Conservation (phyloP, 1,140 invertebrate species). For the Lerema accius region DNA sequence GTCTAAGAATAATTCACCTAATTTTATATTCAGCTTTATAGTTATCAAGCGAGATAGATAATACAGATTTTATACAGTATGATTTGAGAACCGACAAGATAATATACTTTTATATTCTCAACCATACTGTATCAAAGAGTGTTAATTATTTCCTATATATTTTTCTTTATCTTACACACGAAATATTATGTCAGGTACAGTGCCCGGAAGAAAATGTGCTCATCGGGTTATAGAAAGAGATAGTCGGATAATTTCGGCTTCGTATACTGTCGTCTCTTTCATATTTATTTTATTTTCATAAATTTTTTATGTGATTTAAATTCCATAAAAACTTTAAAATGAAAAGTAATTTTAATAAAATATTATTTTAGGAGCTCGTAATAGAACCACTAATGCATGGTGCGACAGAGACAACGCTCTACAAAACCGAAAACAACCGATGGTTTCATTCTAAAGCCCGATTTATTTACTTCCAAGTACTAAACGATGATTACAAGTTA, state of each 20-base stretch:
- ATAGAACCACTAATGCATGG: neutral
- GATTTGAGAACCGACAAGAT: conserved; percentile 4
- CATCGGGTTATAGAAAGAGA: neutral
- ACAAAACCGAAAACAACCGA: neutral
- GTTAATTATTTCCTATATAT: conserved; percentile 5
- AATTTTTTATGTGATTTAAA: too few relatives aligned
- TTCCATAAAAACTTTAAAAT: too few relatives aligned
- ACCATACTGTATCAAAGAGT: conserved; percentile 9
- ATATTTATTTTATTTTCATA: too few relatives aligned
- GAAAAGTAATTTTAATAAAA: too few relatives aligned
- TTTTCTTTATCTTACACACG: conserved; percentile 19
- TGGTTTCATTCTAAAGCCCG: neutral
- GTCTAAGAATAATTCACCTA: conserved; percentile 28
- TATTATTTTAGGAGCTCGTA: neutral
- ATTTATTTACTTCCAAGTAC: neutral
- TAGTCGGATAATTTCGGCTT: neutral
- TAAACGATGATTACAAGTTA: neutral
- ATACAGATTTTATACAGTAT: conserved; percentile 29
- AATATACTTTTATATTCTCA: neutral
- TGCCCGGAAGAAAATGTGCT: neutral
- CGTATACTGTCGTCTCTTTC: neutral
- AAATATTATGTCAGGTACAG: conserved; percentile 9
- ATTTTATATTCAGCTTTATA: conserved; percentile 18
- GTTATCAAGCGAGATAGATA: conserved; percentile 17
- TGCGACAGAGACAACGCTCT: neutral